Evolutionary conservation across 53 echinoderm and acorn worm genomes (phyloP), one percentile per base, ranked within the genome.

Genomic region (Patiria pectinifera): DNA sequence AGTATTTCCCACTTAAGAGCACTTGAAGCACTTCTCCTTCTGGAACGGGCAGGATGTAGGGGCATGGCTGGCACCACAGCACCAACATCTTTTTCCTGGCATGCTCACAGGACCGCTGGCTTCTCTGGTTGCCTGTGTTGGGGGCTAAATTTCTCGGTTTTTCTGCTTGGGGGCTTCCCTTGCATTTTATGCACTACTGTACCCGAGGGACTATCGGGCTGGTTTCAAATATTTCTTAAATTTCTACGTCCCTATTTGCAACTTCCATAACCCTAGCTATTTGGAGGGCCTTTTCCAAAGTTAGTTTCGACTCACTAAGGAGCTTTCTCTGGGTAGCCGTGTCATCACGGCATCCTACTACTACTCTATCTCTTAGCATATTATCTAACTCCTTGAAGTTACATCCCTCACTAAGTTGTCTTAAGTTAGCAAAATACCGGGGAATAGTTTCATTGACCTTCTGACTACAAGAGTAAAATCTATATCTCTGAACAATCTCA

Each of bases 201-300:
- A 35, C 35, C 35, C 35, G 35, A 35, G 35, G 35, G 35, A 1
- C 35, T 35, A 35, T 35, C 35, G 35, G 35, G 35, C 35, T 35
- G 35, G 35, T 35, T 35, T 35, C 35, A 0, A 4, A 63, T 71
- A 23, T 69, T 72, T 72, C 91, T 70, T n/a, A 85, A 16, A 4
- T 82, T 77, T 49, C 92, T 15, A 94, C 94, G 71, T 94, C 91
- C 62, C 47, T 76, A 43, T 91, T 91, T 47, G 94, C 94, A 35
- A 91, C 81, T 72, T 93, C 89, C 89, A 93, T 93, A 22, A 89
- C 93, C 24, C 75, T 88, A 58, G 94, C 91, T 59, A 79, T 94
- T 10, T 80, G 18, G 49, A 82, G 82, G 11, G 94, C 89, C 35
- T 92, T 35, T 35, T 35, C 35, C 35, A 35, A 35, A 35, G 35